A percentile compares a stretch with the other conserved stretches of the same genome.
These are phyloP conservation scores for Osedax frankpressi DNA, from an alignment of 2,888 invertebrate species.

Conservation along the genomic window DNA sequence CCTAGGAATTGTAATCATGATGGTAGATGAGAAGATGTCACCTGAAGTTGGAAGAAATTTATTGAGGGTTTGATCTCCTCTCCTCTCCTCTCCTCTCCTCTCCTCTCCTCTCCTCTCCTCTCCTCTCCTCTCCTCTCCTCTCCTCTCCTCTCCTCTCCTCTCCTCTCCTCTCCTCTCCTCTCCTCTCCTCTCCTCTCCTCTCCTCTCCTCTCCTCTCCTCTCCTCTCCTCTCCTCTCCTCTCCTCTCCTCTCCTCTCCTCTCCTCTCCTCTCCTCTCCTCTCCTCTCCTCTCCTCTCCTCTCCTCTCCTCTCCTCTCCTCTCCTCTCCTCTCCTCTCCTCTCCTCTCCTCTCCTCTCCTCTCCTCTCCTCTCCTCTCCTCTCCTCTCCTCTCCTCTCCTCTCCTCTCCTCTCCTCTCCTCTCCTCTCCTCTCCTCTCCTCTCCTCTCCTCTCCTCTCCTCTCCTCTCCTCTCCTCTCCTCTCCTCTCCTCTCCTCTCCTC, in stretches of 20 bases:
- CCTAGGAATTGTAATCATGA: slow-evolving; percentile 80
- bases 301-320: not conserved
- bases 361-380: not conserved
- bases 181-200: not conserved
- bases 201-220: not conserved
- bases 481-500: not conserved
- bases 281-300: slow-evolving; percentile 47
- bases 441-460: not conserved
- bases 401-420: not conserved
- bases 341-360: not conserved
- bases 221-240: not conserved
- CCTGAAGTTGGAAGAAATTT: slow-evolving; percentile 51
- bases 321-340: not conserved
- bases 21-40: slow-evolving; percentile 88
- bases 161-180: not conserved
- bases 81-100: not conserved
- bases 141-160: not conserved
- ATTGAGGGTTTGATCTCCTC: slow-evolving; percentile 35
- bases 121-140: not conserved
- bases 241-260: not conserved
- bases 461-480: not conserved
- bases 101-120: not conserved
- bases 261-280: slow-evolving; percentile 60
- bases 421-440: not conserved
- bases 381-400: not conserved